A percentile compares a stretch with the other conserved stretches of the same genome.
phyloP scores from a whole-genome alignment of 2,888 invertebrate genomes.

The Cheilosia pagana region DNA sequence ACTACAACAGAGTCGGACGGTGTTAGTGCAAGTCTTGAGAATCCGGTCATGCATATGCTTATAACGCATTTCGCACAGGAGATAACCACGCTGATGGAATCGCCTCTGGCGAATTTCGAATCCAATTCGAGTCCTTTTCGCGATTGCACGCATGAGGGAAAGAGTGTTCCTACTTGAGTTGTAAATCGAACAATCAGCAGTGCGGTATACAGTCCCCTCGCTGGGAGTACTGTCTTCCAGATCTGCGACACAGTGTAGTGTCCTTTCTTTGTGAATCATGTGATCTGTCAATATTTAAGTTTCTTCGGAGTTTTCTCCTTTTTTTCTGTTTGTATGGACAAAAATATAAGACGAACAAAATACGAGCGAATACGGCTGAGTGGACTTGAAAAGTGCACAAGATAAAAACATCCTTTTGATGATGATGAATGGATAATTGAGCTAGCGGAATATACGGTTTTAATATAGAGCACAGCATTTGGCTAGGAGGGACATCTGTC shows the following conservation, averaged over 20 bases:
- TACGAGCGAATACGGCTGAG: conserved; percentile 38
- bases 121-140: conserved; percentile 42
- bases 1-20: too few relatives aligned
- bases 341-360: conserved; percentile 1
- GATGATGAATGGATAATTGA: conserved; percentile 74
- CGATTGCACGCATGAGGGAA: conserved; percentile 28
- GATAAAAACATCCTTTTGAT: conserved; percentile 45
- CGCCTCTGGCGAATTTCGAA: conserved; percentile 63
- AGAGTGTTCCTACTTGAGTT: conserved; percentile 35
- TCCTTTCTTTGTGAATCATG: conserved; percentile 55
- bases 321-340: neutral
- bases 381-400: conserved; percentile 36
- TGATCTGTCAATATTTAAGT: conserved; percentile 74
- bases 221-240: conserved; percentile 2
- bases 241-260: conserved; percentile 36
- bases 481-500: conserved; percentile 60
- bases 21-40: conserved; percentile 6
- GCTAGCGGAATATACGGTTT: conserved; percentile 61
- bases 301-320: conserved; percentile 26
- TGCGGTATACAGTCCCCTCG: conserved; percentile 6
- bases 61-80: conserved; percentile 22
- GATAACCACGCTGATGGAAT: conserved; percentile 36
- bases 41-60: conserved; percentile 61
- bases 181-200: conserved; percentile 47
- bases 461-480: conserved; percentile 10